Base-by-base conservation (phyloP, 2,113 vertebrate species). In the Panthera uncia region DNA sequence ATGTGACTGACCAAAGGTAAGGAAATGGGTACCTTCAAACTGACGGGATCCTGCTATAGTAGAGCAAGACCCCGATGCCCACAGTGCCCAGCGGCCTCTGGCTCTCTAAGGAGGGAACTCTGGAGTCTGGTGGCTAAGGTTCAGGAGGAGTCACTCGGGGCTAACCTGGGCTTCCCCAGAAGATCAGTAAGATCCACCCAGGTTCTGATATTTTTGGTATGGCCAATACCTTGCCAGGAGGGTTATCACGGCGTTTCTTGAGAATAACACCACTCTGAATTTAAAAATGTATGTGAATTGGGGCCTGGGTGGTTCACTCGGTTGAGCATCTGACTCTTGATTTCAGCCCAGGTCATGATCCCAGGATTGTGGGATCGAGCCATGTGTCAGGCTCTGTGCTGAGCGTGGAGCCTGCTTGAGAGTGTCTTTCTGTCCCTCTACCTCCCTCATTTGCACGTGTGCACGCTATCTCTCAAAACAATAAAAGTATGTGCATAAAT, bases 41-140 rank as follows among this genome's bases (percentile, higher is more conserved):
- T 12, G 61, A 12, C 23, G 13, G 27, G 38, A 66, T 8, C 33
- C 38, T 85, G 45, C 48, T 41, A 0, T 27, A 3, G 0, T 7
- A 8, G 18, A 80, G 69, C 13, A 68, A 85, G 52, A 52, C 3
- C 38, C 12, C 7, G 57, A 31, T 12, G 11, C 11, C 45, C 23
- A 0, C 0, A 14, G 29, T 7, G 19, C 4, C 5, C 0, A 25
- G 15, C 0, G 3, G 7, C 33, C 1, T 5, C 1, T 38, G 1
- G 10, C 31, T 50, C 27, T 7, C n/a, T 13, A 16, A 18, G 74
- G 27, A 31, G 74, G 74, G 27, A 78, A 1, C 7, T 52, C 1
- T 15, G 41, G 52, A 61, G 9, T 27, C 31, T 33, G 41, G 36
- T 19, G 61, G n/a, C 57, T 33, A 14, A 18, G 8, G 61, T 89